Evolutionary conservation across 2,888 invertebrate genomes (phyloP), one percentile per base, ranked within the genome.

Genomic region (Drosophila seclusa): DNA sequence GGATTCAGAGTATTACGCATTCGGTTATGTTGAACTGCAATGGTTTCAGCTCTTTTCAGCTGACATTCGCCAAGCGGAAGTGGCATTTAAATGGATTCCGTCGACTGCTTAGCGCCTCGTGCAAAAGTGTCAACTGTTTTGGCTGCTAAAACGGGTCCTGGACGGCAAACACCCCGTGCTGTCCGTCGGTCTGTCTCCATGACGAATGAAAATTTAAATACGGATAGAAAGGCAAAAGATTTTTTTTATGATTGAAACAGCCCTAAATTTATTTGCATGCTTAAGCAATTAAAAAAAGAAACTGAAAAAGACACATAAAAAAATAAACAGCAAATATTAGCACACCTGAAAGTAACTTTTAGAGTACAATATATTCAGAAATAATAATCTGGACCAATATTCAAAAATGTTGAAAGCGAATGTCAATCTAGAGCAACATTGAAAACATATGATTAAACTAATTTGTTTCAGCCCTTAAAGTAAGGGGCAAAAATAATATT

Each of bases 1-100:
- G 18, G 1, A 2, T 18, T 1, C 11, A 55, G 55, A 13, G 55
- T 16, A 38, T 55, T n/a, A 16, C 18, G 8, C n/a, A 55, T 27
- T 38, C 55, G 55, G 27, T 2, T 53, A 34, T 18, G 36, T 13
- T 8, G 7, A 21, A 42, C 6, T 52, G 13, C 21, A n/a, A 50
- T 1, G 32, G 8, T 53, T 21, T 29, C 18, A 38, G 36, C n/a
- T 7, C 24, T 38, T 38, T 57, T 8, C 21, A 54, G 49, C 76
- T 67, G 52, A 24, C 29, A 38, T 59, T 76, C 61, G 48, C 45
- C 48, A 57, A 57, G 53, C 90, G 83, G 90, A 89, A 85, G 73
- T 85, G 86, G 80, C 83, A 82, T 89, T 89, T 83, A 89, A 83
- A 85, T 85, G 85, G 83, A 83, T 89, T 84, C 70, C 65, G 69